Evolutionary conservation across 2,113 vertebrate genomes (phyloP).

Genomic region (Anoura caudifer): DNA sequence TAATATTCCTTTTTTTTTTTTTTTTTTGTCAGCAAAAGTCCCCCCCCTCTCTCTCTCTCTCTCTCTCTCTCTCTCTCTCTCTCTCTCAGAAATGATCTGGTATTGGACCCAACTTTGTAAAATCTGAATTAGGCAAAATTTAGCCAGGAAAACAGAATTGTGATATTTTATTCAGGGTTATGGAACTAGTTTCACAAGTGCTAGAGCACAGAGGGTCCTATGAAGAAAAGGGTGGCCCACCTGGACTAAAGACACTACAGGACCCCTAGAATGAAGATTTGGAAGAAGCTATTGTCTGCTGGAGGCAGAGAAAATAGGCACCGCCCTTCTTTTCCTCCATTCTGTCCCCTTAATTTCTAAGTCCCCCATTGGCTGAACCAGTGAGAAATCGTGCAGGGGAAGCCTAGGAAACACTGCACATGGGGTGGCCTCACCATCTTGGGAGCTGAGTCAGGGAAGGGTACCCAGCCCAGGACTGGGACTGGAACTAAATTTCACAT

Average conservation of each 20-base stretch:
- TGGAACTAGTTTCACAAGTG: background rate
- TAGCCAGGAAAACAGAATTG: background rate
- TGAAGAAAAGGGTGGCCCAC: background rate
- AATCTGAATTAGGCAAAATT: background rate
- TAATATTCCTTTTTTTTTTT: background rate
- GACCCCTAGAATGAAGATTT: rapidly evolving
- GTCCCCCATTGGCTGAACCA: background rate
- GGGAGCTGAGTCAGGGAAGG: background rate
- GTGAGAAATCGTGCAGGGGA: background rate
- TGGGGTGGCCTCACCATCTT: background rate
- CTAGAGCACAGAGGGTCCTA: background rate
- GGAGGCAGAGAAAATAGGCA: background rate
- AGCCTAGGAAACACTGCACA: background rate
- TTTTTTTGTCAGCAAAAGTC: background rate
- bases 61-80: background rate
- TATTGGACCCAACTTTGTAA: background rate
- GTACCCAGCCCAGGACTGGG: background rate
- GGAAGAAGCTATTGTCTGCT: rapidly evolving
- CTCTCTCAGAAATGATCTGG: background rate
- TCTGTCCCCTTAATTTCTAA: rapidly evolving
- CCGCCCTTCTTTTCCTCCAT: rapidly evolving
- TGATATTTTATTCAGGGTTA: background rate
- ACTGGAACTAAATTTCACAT: background rate
- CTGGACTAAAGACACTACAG: background rate
- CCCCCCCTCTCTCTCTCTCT: background rate